These are phyloP conservation scores for Limnodromus scolopaceus DNA, from an alignment of 2,797 vertebrate species.

Conservation along the genomic window DNA sequence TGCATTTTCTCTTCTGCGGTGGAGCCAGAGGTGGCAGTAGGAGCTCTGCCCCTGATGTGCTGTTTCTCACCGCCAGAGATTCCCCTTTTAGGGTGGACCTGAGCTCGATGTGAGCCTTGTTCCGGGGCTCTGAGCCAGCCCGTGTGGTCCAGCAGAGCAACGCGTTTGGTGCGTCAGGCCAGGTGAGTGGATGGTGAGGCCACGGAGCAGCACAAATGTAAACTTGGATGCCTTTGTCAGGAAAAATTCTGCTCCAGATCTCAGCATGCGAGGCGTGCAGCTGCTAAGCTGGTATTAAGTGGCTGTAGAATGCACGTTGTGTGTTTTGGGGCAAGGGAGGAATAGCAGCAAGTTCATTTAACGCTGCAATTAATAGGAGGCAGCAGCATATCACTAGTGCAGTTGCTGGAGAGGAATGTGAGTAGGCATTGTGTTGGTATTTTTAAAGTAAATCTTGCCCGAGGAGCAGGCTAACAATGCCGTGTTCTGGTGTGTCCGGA, in stretches of 20 bases:
- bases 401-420: conserved; percentile 55
- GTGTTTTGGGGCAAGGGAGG: not conserved
- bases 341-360: not conserved
- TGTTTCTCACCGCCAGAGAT: not conserved
- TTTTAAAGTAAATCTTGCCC: conserved; percentile 68
- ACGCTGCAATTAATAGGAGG: not conserved
- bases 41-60: not conserved
- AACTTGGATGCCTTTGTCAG: not conserved
- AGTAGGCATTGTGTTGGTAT: conserved; percentile 62
- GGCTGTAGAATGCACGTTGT: conserved; percentile 30
- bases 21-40: not conserved
- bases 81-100: accelerated
- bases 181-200: not conserved
- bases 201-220: not conserved
- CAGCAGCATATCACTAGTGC: not conserved
- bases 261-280: conserved; percentile 39
- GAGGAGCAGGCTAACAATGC: not conserved
- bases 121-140: not conserved
- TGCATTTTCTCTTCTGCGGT: not conserved
- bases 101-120: not conserved
- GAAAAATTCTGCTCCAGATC: not conserved
- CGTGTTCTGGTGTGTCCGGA: not conserved
- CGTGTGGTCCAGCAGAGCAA: not conserved
- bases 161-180: not conserved
- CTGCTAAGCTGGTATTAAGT: conserved; percentile 64